phyloP scores from a whole-genome alignment of 2,113 vertebrate species.

The Sula dactylatra region DNA sequence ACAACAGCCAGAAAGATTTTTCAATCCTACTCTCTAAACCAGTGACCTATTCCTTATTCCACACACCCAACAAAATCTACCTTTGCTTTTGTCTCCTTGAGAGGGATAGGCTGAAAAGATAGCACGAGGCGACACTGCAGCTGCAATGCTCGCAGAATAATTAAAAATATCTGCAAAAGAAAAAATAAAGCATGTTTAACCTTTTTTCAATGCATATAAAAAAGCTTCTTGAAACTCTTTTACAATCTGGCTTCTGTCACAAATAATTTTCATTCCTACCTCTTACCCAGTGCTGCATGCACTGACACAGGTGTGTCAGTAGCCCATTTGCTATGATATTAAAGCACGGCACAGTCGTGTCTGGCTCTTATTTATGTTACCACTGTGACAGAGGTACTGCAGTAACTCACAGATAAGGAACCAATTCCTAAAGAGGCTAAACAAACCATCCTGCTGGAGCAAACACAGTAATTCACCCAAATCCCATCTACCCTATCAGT shows the following conservation, averaged over 20 bases:
- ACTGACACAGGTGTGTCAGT: background rate
- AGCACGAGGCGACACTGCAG: conserved; percentile 88
- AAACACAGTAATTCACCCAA: background rate
- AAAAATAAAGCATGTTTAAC: background rate
- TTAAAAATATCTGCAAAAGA: conserved; percentile 84
- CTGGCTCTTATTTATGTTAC: background rate
- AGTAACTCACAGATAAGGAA: background rate
- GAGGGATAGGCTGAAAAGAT: conserved; percentile 88
- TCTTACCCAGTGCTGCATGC: background rate
- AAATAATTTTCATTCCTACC: background rate
- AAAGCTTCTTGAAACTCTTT: background rate
- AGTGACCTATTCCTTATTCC: background rate
- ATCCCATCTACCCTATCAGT: background rate
- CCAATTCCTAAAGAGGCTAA: background rate
- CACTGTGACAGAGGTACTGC: background rate
- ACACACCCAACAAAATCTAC: conserved; percentile 55
- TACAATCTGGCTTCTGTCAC: background rate
- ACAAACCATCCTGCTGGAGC: background rate
- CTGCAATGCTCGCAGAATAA: conserved; percentile 87
- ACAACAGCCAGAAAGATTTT: background rate
- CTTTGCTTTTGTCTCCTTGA: conserved; percentile 81
- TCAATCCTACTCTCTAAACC: background rate
- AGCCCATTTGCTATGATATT: background rate
- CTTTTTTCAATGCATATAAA: background rate
- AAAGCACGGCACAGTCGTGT: background rate